Percentiles rank a stretch among this genome's conserved stretches.
These are phyloP conservation scores for Dromiciops gliroides DNA, from an alignment of 2,113 vertebrate species.

Conservation along the genomic window DNA sequence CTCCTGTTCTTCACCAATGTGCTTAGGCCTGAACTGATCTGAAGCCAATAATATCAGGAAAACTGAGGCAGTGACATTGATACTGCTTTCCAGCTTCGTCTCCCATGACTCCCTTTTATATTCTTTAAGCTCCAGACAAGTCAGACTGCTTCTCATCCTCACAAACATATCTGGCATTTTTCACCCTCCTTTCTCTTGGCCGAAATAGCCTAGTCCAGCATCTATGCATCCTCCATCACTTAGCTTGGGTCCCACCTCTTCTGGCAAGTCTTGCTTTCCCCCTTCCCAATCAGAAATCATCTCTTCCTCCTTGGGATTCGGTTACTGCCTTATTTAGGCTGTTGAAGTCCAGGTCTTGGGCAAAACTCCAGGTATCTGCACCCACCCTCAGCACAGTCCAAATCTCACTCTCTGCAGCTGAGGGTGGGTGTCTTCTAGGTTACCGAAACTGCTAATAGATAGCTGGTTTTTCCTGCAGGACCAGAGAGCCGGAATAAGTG, in stretches of 20 bases:
- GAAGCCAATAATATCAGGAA: not conserved
- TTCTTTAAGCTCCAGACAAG: not conserved
- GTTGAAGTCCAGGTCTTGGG: no score
- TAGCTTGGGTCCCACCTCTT: not conserved
- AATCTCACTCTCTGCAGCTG: not conserved
- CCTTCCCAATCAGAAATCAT: not conserved
- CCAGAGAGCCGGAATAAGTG: not conserved
- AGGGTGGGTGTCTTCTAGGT: not conserved
- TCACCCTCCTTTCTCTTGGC: not conserved
- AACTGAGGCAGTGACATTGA: not conserved
- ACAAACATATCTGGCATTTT: not conserved
- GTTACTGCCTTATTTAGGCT: not conserved
- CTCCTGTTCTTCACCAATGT: not conserved
- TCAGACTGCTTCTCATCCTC: not conserved
- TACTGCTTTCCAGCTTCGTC: not conserved
- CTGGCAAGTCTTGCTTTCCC: not conserved
- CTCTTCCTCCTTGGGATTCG: not conserved
- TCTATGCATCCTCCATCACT: not conserved
- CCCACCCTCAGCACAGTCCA: not conserved
- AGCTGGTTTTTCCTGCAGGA: not conserved
- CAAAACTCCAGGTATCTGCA: not conserved
- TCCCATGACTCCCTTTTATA: not conserved
- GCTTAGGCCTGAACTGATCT: not conserved
- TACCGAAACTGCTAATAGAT: not conserved
- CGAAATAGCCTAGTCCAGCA: not conserved